Evolutionary conservation across 2,113 vertebrate genomes (phyloP), one percentile per base, ranked within the genome.

Genomic region (Tringa solitaria): DNA sequence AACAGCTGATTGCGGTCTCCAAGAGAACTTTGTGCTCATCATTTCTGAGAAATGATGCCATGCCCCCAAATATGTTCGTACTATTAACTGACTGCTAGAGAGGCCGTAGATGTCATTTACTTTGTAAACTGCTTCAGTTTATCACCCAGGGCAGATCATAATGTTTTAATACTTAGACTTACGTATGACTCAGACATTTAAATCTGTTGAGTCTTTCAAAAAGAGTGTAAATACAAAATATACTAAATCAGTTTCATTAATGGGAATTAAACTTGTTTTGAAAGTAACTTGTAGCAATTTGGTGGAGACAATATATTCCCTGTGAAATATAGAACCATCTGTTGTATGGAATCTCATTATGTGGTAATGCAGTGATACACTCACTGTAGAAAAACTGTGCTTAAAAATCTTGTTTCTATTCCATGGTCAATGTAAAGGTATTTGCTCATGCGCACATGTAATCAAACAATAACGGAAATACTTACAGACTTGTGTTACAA

Each of bases 161-260:
- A 86, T 54, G 28, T 97, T 97, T 96, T 89, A 97, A 85, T 53
- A 90, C 43, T 74, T 51, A 68, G 65, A 32, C 63, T 57, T 82
- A 53, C 33, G 82, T 80, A 70, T 84, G 45, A 85, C 54, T 92
- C 33, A 70, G 45, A 30, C 24, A 78, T 95, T 94, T 84, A 97
- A 97, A 97, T 95, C 76, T 95, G 81, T 97, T 96, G 90, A 77
- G 57, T 89, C 60, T 93, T 95, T 81, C 48, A 93, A 86, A 94
- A 96, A 95, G 83, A 91, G 19, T 21, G 18, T 89, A 96, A 97
- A 97, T 28, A 68, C 30, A 77, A 72, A 87, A 78, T 61, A 77
- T 9, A 92, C 23, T 91, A 95, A 88, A 92, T 95, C 73, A 89
- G 19, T 85, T 96, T 92, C 87, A 96, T 98, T 97, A 98, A 91